These are phyloP conservation scores for Coendou prehensilis DNA, from an alignment of 2,797 vertebrate genomes.

Conservation along the genomic window DNA sequence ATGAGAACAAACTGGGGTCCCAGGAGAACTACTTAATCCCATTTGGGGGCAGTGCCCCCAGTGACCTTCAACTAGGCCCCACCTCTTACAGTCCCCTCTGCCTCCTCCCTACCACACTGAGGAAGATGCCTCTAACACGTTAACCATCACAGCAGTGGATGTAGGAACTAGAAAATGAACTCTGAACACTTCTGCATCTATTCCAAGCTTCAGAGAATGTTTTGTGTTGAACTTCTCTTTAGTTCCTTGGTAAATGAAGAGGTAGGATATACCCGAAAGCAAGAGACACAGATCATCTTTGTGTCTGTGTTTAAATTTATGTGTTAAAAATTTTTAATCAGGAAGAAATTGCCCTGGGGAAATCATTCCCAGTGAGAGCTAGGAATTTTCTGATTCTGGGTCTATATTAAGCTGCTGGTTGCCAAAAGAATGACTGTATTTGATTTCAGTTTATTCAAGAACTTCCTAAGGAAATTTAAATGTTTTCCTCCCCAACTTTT, in stretches of 20 bases:
- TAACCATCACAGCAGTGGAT: not conserved
- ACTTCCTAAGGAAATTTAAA: conserved; percentile 22
- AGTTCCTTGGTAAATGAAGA: not conserved
- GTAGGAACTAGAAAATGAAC: not conserved
- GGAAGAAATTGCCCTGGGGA: not conserved
- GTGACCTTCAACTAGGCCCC: not conserved
- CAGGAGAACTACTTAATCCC: not conserved
- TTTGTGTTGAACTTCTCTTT: not conserved
- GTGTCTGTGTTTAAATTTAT: not conserved
- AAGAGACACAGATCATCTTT: not conserved
- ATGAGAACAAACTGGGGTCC: not conserved
- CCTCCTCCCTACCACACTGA: not conserved
- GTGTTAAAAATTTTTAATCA: not conserved
- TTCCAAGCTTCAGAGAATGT: not conserved
- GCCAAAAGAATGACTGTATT: not conserved
- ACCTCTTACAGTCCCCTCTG: not conserved
- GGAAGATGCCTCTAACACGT: not conserved
- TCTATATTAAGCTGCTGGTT: not conserved
- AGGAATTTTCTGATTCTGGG: not conserved
- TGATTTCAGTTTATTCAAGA: not conserved
- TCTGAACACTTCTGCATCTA: not conserved
- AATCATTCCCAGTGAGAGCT: not conserved
- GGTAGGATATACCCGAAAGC: not conserved
- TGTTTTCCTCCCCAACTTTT: not conserved
- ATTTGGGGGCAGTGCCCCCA: not conserved